Percentiles rank a stretch among this genome's conserved stretches.
These are phyloP conservation scores for Ophion costatus DNA, from an alignment of 2,888 invertebrate species.

Conservation along the genomic window DNA sequence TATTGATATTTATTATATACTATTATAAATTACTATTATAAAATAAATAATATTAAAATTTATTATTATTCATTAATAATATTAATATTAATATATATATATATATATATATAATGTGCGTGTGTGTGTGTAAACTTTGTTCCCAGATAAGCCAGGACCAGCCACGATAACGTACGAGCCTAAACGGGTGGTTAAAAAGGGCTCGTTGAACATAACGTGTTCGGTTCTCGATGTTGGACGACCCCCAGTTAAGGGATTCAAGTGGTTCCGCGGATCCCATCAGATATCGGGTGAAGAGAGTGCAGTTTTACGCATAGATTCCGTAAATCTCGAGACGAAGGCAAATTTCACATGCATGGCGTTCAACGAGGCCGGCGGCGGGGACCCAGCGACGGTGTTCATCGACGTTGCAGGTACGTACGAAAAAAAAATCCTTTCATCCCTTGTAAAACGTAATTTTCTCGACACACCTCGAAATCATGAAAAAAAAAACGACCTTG, in stretches of 20 bases:
- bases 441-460: constrained; percentile 76
- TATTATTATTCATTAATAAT: no score
- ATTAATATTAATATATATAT: no score
- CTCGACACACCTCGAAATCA: constrained; percentile 54
- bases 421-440: constrained; percentile 1
- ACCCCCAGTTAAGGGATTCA: constrained; percentile 90
- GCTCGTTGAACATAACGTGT: constrained; percentile 92
- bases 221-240: constrained; percentile 92
- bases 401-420: constrained; percentile 88
- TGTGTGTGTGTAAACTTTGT: background rate
- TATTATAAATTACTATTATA: no score
- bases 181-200: constrained; percentile 91
- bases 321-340: constrained; percentile 93
- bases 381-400: constrained; percentile 87
- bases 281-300: constrained; percentile 90
- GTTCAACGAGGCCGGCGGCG: constrained; percentile 93
- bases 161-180: constrained; percentile 91
- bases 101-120: no score
- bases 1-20: no score
- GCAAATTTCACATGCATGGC: constrained; percentile 96
- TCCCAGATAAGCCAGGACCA: constrained; percentile 92
- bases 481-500: background rate
- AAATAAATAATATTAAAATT: no score
- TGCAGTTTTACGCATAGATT: constrained; percentile 91
- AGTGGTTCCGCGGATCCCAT: constrained; percentile 92